Evolutionary conservation across 1,140 invertebrate species (phyloP), one percentile per base, ranked within the genome.

Genomic region (Lucilia cuprina): DNA sequence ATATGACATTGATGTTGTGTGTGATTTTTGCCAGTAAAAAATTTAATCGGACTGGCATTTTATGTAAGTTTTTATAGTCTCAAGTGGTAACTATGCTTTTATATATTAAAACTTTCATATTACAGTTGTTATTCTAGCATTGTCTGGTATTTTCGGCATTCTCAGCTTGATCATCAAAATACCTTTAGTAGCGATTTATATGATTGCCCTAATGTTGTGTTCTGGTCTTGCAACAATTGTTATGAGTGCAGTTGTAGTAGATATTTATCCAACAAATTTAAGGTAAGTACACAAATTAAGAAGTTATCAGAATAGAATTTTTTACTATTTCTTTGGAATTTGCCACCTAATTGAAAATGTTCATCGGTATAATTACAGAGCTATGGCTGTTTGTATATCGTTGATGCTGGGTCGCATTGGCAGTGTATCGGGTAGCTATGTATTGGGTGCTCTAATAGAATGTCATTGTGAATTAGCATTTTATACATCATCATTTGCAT

Each of bases 221-320:
- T 86, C 85, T 84, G 87, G 87, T 4, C 34, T 86, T 17, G 86
- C 86, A 74, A 86, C 86, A 14, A 86, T 82, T 49, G 86, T 90
- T 35, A 77, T 89, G 13, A 89, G 86, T 84, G 85, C 88, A 19
- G 85, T 86, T 35, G 85, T 87, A n/a, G 88, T 89, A 1, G 88
- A 89, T 83, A 70, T 90, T 34, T 89, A 86, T 83, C 89, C 89
- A 65, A 90, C 89, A 30, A 84, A 87, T 82, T 85, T 90, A 47
- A 87, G 87, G 86, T 87, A 60, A 50, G 82, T 77, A 55, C 0
- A 14, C 25, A 30, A 30, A 30, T 30, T 30, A 3, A 30, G 25
- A 49, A 49, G 13, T n/a, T n/a, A n/a, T n/a, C n/a, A n/a, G n/a
- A n/a, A n/a, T n/a, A n/a, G n/a, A n/a, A n/a, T n/a, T n/a, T n/a